Evolutionary conservation across 23 tunicate genomes (phyloP).

Genomic region (Ascidia mentula): DNA sequence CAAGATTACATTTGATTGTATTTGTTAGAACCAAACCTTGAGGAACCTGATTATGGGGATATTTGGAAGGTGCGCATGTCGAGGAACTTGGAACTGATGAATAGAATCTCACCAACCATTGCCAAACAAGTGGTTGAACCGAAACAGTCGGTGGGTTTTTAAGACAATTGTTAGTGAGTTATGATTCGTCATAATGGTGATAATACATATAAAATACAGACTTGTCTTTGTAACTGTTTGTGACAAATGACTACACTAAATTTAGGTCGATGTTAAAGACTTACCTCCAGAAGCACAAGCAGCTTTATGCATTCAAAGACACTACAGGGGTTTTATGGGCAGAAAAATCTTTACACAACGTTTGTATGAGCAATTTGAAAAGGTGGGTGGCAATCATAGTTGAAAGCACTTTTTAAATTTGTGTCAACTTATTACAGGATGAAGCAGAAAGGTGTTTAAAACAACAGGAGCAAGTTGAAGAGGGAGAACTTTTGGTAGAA

Average conservation of each 20-base stretch:
- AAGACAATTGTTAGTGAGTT: no score
- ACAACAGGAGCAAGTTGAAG: slow-evolving; percentile 25
- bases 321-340: slow-evolving; percentile 16
- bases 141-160: no score
- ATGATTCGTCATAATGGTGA: no score
- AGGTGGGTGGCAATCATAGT: no score
- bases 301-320: slow-evolving; percentile 33
- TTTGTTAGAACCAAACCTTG: neutral
- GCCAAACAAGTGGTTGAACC: neutral
- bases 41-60: slow-evolving; percentile 25
- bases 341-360: neutral
- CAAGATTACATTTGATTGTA: neutral
- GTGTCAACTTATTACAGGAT: slow-evolving; percentile 6
- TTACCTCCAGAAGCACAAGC: no score
- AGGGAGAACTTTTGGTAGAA: slow-evolving; percentile 32
- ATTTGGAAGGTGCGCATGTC: slow-evolving; percentile 15
- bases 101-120: neutral
- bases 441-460: slow-evolving; percentile 16
- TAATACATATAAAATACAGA: no score
- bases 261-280: neutral
- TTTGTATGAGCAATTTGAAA: slow-evolving; percentile 22
- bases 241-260: neutral
- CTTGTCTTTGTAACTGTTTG: no score
- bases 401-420: neutral
- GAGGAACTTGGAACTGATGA: slow-evolving; percentile 10